A percentile compares a stretch with the other conserved stretches of the same genome.
Conservation (phyloP, 30 jellyfish, hydroid and myxozoan genomes). For the Aurelia sp. region DNA sequence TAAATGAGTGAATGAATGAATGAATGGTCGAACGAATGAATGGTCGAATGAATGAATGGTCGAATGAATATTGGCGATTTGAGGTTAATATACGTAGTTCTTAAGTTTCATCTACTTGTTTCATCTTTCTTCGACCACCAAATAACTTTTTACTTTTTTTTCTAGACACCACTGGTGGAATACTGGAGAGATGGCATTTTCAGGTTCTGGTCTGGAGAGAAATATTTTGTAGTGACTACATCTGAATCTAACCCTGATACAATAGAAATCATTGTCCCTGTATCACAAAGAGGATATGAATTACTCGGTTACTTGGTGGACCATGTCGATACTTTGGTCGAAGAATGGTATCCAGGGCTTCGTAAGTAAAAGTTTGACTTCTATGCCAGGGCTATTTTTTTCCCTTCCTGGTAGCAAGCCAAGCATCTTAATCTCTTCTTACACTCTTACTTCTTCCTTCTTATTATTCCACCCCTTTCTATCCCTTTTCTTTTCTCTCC, state of each 20-base stretch:
- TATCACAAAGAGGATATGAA: conserved; percentile 75
- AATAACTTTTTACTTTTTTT: background rate
- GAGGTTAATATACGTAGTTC: too few species aligned
- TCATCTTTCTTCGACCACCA: too few species aligned
- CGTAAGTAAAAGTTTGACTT: conserved; percentile 31
- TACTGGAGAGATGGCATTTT: conserved; percentile 91
- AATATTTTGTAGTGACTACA: conserved; percentile 55
- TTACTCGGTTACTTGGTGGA: conserved; percentile 85
- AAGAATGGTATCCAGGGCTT: conserved; percentile 98
- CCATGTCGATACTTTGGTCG: conserved; percentile 78
- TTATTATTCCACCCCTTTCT: too few species aligned
- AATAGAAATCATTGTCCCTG: conserved; percentile 68
- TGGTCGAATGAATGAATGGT: too few species aligned
- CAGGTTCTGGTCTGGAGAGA: conserved; percentile 66
- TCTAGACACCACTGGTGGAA: conserved; percentile 43
- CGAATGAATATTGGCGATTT: too few species aligned
- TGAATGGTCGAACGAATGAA: too few species aligned
- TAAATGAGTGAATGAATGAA: too few species aligned
- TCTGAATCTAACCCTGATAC: conserved; percentile 43
- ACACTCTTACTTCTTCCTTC: too few species aligned
- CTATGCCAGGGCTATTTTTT: background rate
- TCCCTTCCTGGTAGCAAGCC: too few species aligned
- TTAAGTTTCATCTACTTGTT: too few species aligned
- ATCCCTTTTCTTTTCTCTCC: too few species aligned
- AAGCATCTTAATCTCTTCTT: too few species aligned